Evolutionary conservation across 2,113 vertebrate species (phyloP), one percentile per base, ranked within the genome.

Genomic region (Nipponia nippon): DNA sequence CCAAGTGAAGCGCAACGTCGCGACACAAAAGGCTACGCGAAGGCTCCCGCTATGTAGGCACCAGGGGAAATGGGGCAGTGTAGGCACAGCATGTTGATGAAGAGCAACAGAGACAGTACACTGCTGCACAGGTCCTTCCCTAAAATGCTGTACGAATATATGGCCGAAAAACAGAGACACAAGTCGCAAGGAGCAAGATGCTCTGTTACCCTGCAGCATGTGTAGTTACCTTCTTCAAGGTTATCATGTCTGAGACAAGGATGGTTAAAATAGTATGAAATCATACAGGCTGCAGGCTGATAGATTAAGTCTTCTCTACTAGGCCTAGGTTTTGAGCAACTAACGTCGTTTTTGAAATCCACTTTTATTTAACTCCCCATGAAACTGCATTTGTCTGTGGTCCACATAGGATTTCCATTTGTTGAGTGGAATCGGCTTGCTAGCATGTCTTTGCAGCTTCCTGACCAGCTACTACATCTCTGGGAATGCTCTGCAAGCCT

Each of bases 71-170:
- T 2, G 17, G 34, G 6, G 59, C 13, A 3, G 16, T 1, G 59
- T 7, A 22, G 40, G 2, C 30, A 4, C 7, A 4, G 59, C 13
- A 3, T 17, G 0, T 11, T 2, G 30, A 6, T 13, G 23, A 34
- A 15, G 32, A 4, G 21, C 2, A 3, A 5, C 20, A 3, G 13
- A 8, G 30, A 3, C 3, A 1, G 25, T 3, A 15, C 0, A 6
- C 20, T 25, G 59, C 25, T 44, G 16, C 36, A 3, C 16, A 1
- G 9, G 17, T 20, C 23, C 30, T 17, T 50, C 17, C 27, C 23
- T 26, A 38, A 53, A 30, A 27, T 3, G 49, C 27, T 22, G 0
- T 10, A 0, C 8, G 14, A 4, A 11, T 22, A 8, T 4, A 12
- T 4, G 9, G 10, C 16, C 6, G 7, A 71, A 77, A 71, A 8